phyloP scores from a whole-genome alignment of 2,797 vertebrate genomes.

The Microtus obscurus region DNA sequence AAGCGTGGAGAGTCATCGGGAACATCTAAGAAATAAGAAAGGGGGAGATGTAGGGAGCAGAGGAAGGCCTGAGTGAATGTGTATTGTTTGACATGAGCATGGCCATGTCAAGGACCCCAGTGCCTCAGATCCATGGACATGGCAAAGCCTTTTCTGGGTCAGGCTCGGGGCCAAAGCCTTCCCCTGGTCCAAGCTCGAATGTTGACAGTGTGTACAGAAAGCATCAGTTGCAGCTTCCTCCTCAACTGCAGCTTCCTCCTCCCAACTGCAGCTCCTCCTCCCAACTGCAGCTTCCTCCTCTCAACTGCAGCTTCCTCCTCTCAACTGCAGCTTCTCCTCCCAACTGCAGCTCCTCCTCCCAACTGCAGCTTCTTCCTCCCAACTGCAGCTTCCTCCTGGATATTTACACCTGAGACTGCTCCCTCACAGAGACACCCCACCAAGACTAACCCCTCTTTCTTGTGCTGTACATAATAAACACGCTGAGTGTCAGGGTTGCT shows the following conservation, averaged over 20 bases:
- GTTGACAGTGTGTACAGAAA: neutral
- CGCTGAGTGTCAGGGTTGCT: neutral
- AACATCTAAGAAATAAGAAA: slow-evolving; percentile 9
- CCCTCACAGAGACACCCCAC: neutral
- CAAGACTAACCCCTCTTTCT: neutral
- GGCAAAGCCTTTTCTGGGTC: slow-evolving; percentile 29
- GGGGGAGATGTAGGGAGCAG: slow-evolving; percentile 37
- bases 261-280: neutral
- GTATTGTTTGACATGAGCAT: slow-evolving; percentile 1
- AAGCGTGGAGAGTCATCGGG: slow-evolving; percentile 13
- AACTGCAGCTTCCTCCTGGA: neutral
- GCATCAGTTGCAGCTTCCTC: neutral
- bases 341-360: neutral
- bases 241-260: neutral
- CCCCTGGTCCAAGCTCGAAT: neutral
- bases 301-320: neutral
- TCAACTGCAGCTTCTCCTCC: too few species aligned
- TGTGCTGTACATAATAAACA: slow-evolving; percentile 15
- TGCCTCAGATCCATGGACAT: slow-evolving; percentile 31
- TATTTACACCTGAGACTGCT: neutral
- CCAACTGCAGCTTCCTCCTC: neutral
- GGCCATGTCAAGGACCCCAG: slow-evolving; percentile 21
- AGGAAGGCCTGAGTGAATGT: slow-evolving; percentile 40
- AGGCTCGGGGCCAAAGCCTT: slow-evolving; percentile 20
- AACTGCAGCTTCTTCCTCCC: neutral